A percentile compares a stretch with the other conserved stretches of the same genome.
Evolutionary conservation across 2,888 invertebrate genomes (phyloP).

Genomic region (Cerastis leucographa): DNA sequence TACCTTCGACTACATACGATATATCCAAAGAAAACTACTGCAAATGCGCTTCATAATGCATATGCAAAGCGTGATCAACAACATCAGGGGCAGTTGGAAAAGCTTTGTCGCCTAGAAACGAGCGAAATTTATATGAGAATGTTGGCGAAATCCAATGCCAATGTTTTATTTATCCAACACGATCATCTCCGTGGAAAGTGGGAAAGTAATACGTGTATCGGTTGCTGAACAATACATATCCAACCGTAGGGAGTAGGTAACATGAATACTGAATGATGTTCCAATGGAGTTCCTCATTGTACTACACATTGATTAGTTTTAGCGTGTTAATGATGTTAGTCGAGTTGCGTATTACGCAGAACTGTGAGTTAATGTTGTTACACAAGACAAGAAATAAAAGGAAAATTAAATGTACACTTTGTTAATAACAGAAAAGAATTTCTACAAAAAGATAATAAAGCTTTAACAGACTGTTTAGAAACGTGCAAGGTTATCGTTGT

Average conservation of each 20-base stretch:
- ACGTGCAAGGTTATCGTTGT: conserved; percentile 50
- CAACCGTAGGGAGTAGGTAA: conserved; percentile 43
- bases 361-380: conserved; percentile 83
- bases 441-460: conserved; percentile 73
- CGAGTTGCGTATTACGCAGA: conserved; percentile 76
- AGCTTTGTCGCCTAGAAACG: conserved; percentile 91
- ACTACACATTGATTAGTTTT: conserved; percentile 72
- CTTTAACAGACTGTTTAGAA: conserved; percentile 56
- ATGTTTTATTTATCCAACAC: conserved; percentile 73
- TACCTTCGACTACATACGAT: conserved; percentile 91
- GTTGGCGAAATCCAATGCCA: conserved; percentile 72
- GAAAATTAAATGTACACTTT: conserved; percentile 67
- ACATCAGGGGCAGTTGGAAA: conserved; percentile 91
- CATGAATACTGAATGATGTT: conserved; percentile 60
- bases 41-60: conserved; percentile 91
- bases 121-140: conserved; percentile 87
- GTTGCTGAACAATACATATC: conserved; percentile 59
- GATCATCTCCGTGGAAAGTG: conserved; percentile 54
- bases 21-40: conserved; percentile 91
- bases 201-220: conserved; percentile 72
- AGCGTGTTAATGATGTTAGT: conserved; percentile 84
- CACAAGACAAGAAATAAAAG: conserved; percentile 60
- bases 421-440: conserved; percentile 71
- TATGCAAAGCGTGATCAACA: conserved; percentile 91
- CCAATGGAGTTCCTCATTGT: conserved; percentile 58